Evolutionary conservation across 2,113 vertebrate species (phyloP).

Genomic region (Chloroceryle aenea): DNA sequence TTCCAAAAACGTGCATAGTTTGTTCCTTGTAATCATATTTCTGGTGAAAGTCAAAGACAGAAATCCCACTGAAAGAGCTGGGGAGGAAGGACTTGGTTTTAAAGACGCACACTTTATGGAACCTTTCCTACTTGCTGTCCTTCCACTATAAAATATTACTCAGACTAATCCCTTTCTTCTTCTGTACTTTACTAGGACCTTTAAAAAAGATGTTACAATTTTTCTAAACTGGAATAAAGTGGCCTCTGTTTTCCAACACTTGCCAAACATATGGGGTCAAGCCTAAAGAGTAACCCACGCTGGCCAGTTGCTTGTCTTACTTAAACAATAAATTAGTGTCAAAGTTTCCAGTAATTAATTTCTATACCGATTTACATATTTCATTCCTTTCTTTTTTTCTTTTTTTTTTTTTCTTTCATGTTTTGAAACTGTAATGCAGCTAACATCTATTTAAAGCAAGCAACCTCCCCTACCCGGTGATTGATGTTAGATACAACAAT

Average conservation of each 20-base stretch:
- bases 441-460: slow-evolving; percentile 84
- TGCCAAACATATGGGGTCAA: slow-evolving; percentile 14
- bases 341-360: slow-evolving; percentile 69
- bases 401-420: slow-evolving; percentile 78
- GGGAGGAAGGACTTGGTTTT: slow-evolving; percentile 40
- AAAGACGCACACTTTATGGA: background rate
- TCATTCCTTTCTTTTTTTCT: slow-evolving; percentile 33
- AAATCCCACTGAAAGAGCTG: slow-evolving; percentile 28
- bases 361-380: slow-evolving; percentile 59
- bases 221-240: slow-evolving; percentile 37
- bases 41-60: slow-evolving; percentile 51
- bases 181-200: background rate
- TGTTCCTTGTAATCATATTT: slow-evolving; percentile 35
- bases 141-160: slow-evolving; percentile 20
- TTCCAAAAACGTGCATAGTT: slow-evolving; percentile 64
- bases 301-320: background rate
- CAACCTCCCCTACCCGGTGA: slow-evolving; percentile 80
- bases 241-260: slow-evolving; percentile 45
- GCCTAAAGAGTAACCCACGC: background rate
- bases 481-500: slow-evolving; percentile 93
- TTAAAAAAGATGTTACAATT: slow-evolving; percentile 5
- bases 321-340: slow-evolving; percentile 54
- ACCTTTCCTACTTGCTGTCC: slow-evolving; percentile 35
- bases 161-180: slow-evolving; percentile 36
- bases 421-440: slow-evolving; percentile 78